phyloP scores from a whole-genome alignment of 2,888 invertebrate species.

The Philaethria dido region DNA sequence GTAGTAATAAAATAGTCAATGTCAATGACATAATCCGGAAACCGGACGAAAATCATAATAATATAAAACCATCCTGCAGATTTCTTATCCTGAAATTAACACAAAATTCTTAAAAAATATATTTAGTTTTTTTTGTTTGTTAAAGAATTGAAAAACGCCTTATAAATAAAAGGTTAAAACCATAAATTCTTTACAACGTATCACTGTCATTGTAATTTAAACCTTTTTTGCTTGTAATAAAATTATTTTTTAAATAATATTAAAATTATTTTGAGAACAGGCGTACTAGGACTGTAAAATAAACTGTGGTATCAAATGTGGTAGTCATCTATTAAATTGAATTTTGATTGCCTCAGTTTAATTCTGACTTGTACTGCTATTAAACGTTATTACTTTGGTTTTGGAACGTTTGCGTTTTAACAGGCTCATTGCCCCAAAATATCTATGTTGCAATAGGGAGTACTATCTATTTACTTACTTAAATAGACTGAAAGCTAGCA shows the following conservation, averaged over 20 bases:
- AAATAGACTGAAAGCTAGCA: background rate
- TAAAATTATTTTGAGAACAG: conserved; percentile 41
- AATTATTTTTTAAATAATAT: conserved; percentile 21
- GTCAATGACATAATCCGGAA: too few species aligned
- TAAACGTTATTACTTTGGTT: conserved; percentile 42
- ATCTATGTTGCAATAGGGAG: conserved; percentile 28
- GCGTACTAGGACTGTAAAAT: conserved; percentile 48
- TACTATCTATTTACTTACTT: background rate
- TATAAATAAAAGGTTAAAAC: conserved; percentile 8
- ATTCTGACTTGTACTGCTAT: conserved; percentile 47
- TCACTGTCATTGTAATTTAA: background rate
- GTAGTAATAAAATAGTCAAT: too few species aligned
- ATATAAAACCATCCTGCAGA: too few species aligned
- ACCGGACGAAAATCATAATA: too few species aligned
- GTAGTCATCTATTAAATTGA: conserved; percentile 47
- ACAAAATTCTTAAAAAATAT: too few species aligned
- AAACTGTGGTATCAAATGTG: conserved; percentile 48
- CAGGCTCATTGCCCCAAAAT: conserved; percentile 36
- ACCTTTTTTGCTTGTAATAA: conserved; percentile 22
- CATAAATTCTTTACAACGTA: conserved; percentile 25
- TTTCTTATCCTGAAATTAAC: too few species aligned
- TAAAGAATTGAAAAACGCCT: conserved; percentile 15
- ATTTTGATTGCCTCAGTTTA: conserved; percentile 48
- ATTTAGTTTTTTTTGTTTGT: background rate
- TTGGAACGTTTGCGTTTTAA: conserved; percentile 36